A percentile compares a stretch with the other conserved stretches of the same genome.
These are phyloP conservation scores for Drosophila pachea DNA, from an alignment of 1,140 invertebrate species.

Conservation along the genomic window DNA sequence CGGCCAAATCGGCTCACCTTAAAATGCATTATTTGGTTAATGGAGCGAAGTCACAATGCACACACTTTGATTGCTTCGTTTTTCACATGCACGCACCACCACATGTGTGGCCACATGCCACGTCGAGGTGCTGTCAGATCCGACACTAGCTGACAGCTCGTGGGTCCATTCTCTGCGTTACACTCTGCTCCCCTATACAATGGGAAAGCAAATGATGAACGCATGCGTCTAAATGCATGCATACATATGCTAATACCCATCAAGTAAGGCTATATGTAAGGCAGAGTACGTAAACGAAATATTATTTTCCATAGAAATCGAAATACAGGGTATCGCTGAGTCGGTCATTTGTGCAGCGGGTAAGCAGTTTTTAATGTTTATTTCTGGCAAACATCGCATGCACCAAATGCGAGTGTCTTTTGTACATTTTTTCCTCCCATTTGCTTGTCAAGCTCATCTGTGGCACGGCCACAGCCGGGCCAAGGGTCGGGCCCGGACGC, in stretches of 20 bases:
- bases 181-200: not conserved
- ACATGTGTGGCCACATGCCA: conserved; percentile 9
- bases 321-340: not conserved
- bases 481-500: not conserved
- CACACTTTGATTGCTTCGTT: conserved; percentile 41
- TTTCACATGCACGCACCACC: not conserved
- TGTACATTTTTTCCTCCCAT: conserved; percentile 43
- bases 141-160: conserved; percentile 59
- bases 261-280: too few species aligned
- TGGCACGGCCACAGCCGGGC: conserved; percentile 19
- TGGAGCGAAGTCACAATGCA: conserved; percentile 16
- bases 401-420: conserved; percentile 34
- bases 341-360: not conserved
- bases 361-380: conserved; percentile 10
- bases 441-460: conserved; percentile 73
- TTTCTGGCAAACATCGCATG: conserved; percentile 21
- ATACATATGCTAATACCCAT: too few species aligned
- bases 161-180: conserved; percentile 29
- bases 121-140: conserved; percentile 49
- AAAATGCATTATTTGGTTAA: conserved; percentile 67
- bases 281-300: too few species aligned
- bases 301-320: not conserved
- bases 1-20: conserved; percentile 55
- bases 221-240: too few species aligned
- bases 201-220: not conserved